Evolutionary conservation across 2,888 invertebrate species (phyloP), one percentile per base, ranked within the genome.

Genomic region (Drosophila macrospina): DNA sequence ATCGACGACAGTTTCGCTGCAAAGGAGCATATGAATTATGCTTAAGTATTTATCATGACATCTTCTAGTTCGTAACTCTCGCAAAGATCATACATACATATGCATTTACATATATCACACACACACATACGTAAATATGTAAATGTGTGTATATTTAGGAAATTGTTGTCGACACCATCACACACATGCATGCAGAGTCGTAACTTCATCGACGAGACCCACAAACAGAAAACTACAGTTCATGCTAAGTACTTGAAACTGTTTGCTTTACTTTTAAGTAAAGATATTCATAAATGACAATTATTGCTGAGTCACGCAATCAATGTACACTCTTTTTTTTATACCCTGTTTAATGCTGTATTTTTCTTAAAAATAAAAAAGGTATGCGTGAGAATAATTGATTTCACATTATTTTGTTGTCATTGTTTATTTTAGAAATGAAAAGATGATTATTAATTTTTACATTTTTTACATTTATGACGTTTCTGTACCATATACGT

Each of bases 381-480:
- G 87, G 74, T 65, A 64, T 79, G 74, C 71, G 74, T 74, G 63
- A 72, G 85, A 85, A 87, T 81, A 83, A 84, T 82, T 86, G 83
- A 87, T 86, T 86, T 82, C 67, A 68, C 69, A 86, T 86, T 80
- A 83, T 86, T 74, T 78, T 69, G 64, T 52, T 80, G 84, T 85
- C 84, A 85, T 86, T 85, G 84, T 85, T 85, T 87, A 66, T 70
- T 80, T 74, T 57, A 86, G 66, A 82, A 87, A 86, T 87, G 76
- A 74, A 74, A 82, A 82, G 69, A 83, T 84, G 83, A 85, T 86
- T 78, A 82, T 72, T 68, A 64, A 37, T 68, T 74, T 73, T 69
- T 66, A 44, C 32, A 44, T 44, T 66, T 70, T 74, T 71, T 67
- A 48, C 61, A 61, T 66, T 64, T 66, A 64, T 69, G 69, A 71